Conservation (phyloP, 2,797 vertebrate species). For the Tapera naevia region DNA sequence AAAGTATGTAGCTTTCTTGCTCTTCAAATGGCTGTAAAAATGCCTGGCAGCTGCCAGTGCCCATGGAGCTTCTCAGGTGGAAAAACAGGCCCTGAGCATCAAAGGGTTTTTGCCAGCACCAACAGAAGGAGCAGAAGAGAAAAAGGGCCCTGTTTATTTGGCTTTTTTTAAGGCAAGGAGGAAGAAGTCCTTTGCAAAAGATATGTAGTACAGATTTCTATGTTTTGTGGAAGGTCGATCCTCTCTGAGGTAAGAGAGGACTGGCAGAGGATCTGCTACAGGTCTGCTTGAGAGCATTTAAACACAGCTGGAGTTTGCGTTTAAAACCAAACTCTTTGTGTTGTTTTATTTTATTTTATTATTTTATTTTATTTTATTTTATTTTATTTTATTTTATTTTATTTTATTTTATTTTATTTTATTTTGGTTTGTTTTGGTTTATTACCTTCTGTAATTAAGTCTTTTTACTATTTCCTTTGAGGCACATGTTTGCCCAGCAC, state of each 20-base stretch:
- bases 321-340: background rate
- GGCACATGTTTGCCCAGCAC: background rate
- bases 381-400: background rate
- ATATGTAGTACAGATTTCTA: background rate
- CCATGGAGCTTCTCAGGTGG: background rate
- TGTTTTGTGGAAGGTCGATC: background rate
- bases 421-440: background rate
- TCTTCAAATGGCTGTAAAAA: background rate
- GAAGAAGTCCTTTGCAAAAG: background rate
- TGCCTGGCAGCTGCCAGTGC: slow-evolving; percentile 14
- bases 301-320: background rate
- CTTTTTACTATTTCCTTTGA: background rate
- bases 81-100: background rate
- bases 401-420: background rate
- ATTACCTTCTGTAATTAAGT: no score
- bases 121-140: background rate
- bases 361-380: background rate
- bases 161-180: background rate
- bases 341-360: no score
- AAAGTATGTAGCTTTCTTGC: background rate
- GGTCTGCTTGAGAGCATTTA: no score
- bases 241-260: background rate
- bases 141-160: background rate
- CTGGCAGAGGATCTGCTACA: background rate
- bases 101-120: background rate